These are phyloP conservation scores for Homarus americanus DNA, from an alignment of 1,140 invertebrate genomes.

Conservation along the genomic window DNA sequence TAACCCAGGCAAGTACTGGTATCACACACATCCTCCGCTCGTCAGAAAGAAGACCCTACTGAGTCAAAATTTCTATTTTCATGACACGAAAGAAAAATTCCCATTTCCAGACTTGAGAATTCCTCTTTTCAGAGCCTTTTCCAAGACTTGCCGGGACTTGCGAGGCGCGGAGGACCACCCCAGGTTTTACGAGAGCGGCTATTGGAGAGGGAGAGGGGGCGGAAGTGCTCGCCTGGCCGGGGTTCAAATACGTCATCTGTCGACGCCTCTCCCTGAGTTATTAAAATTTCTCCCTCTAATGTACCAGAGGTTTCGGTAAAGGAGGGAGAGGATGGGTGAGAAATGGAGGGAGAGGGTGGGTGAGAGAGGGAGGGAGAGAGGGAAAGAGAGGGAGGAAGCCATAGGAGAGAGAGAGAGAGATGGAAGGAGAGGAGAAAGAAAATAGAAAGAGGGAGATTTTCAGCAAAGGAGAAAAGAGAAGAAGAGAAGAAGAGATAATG, in stretches of 20 bases:
- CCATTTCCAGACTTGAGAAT: not conserved
- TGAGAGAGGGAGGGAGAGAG: not conserved
- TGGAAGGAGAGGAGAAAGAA: not conserved
- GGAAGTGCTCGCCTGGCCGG: not conserved
- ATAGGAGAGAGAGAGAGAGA: not conserved
- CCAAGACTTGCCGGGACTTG: not conserved
- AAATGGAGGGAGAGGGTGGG: not conserved
- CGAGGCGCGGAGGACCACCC: not conserved
- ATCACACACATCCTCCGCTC: too few species aligned
- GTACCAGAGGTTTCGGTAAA: not conserved
- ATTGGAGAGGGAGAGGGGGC: not conserved
- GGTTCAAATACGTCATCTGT: constrained; percentile 1
- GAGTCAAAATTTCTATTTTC: too few species aligned
- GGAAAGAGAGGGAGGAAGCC: not conserved
- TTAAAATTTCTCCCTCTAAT: constrained; percentile 19
- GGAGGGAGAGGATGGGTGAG: not conserved
- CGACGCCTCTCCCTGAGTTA: constrained; percentile 4
- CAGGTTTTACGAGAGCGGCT: not conserved
- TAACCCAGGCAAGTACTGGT: too few species aligned
- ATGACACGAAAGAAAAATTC: not conserved
- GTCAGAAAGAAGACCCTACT: too few species aligned
- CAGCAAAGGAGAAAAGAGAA: too few species aligned
- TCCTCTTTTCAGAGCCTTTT: not conserved
- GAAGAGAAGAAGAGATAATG: too few species aligned
- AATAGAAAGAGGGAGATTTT: too few species aligned